phyloP scores from a whole-genome alignment of 2,113 vertebrate species.

The Crotalus horridus region DNA sequence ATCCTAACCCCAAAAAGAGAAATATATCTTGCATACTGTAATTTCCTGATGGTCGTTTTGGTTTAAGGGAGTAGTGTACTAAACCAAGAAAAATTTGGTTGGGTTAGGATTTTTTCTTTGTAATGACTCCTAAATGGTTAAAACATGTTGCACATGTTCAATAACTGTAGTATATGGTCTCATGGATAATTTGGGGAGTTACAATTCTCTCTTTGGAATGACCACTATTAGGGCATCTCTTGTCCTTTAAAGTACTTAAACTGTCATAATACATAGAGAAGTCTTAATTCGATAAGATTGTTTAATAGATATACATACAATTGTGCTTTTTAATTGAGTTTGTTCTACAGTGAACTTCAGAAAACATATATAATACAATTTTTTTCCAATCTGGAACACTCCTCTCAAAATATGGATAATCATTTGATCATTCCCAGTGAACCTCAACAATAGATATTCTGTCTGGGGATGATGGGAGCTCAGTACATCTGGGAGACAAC shows the following conservation, averaged over 20 bases:
- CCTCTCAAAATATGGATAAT: neutral
- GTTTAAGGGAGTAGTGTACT: neutral
- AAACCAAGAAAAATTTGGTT: neutral
- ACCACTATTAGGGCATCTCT: neutral
- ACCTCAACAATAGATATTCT: neutral
- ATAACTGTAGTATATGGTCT: neutral
- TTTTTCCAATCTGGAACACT: neutral
- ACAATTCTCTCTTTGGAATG: neutral
- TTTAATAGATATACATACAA: neutral
- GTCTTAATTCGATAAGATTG: neutral
- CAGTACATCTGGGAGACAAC: neutral
- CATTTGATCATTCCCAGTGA: neutral
- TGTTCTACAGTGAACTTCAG: neutral
- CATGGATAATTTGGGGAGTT: neutral
- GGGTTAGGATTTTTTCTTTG: neutral
- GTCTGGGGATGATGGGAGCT: neutral
- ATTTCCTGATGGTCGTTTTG: neutral
- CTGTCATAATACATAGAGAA: neutral
- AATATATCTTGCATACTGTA: neutral
- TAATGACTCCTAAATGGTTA: neutral
- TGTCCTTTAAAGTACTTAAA: neutral
- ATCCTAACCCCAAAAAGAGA: neutral
- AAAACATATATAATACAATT: neutral
- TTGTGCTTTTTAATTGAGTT: neutral
- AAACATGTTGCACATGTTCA: neutral